Percentiles rank a stretch among this genome's conserved stretches.
Evolutionary conservation across 2,797 vertebrate species (phyloP).

Genomic region (Forpus xanthops): DNA sequence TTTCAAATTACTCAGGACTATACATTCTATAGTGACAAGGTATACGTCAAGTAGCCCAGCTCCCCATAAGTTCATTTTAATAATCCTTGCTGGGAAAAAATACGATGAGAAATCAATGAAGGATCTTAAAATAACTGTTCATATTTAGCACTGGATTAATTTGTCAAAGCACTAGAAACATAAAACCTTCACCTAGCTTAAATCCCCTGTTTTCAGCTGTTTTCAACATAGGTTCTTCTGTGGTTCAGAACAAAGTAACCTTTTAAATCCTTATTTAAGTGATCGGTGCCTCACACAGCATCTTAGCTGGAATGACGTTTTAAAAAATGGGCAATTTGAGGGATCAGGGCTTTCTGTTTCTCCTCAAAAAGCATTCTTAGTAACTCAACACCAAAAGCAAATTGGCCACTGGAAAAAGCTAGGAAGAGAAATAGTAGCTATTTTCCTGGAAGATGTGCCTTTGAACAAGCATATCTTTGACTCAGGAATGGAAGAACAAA

Average conservation of each 20-base stretch:
- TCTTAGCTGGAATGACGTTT: neutral
- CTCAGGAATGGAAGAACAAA: neutral
- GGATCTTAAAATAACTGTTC: neutral
- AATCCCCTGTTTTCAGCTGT: too few relatives aligned
- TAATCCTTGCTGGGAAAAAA: neutral
- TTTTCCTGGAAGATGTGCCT: neutral
- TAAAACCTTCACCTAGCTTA: neutral
- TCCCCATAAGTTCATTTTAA: neutral
- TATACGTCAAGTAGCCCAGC: neutral
- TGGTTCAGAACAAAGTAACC: neutral
- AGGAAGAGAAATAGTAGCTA: neutral
- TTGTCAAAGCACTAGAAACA: neutral
- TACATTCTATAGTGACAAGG: neutral
- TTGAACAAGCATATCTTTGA: neutral
- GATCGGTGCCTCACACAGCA: neutral
- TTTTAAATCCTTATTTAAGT: neutral
- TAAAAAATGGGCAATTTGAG: neutral
- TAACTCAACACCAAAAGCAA: neutral
- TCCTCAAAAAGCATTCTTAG: neutral
- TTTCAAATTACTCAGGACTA: neutral
- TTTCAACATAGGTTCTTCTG: neutral
- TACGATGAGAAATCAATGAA: neutral
- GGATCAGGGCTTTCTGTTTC: neutral
- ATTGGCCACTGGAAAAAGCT: neutral
- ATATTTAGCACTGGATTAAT: neutral